These are phyloP conservation scores for Indri indri DNA, from an alignment of 2,113 vertebrate species.

Conservation along the genomic window DNA sequence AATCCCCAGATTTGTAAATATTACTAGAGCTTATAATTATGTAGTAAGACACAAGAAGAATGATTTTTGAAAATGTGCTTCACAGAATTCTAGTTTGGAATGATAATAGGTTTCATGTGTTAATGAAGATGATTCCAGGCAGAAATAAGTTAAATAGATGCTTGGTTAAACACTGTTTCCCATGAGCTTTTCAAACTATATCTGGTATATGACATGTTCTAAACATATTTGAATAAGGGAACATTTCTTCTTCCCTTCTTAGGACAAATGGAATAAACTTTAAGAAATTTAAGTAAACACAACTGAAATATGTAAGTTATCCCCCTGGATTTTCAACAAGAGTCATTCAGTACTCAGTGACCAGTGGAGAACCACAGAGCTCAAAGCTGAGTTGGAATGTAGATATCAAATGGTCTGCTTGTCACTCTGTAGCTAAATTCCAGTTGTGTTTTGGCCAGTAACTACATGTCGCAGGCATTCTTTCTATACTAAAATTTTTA, in stretches of 20 bases:
- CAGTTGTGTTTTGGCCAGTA: neutral
- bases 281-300: neutral
- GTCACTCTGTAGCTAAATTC: neutral
- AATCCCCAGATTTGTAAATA: neutral
- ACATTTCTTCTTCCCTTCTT: neutral
- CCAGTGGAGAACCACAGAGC: neutral
- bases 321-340: neutral
- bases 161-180: neutral
- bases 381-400: neutral
- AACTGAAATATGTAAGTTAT: neutral
- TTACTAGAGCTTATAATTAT: neutral
- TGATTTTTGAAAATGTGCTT: neutral
- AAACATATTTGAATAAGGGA: neutral
- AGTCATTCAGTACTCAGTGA: neutral
- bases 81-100: neutral
- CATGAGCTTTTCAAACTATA: neutral
- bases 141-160: neutral
- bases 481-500: neutral
- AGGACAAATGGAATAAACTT: neutral
- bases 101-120: neutral
- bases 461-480: neutral
- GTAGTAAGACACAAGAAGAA: neutral
- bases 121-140: neutral
- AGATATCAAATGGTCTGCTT: neutral
- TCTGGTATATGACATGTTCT: neutral